These are phyloP conservation scores for Margarornis squamiger DNA, from an alignment of 2,797 vertebrate species.

Conservation along the genomic window DNA sequence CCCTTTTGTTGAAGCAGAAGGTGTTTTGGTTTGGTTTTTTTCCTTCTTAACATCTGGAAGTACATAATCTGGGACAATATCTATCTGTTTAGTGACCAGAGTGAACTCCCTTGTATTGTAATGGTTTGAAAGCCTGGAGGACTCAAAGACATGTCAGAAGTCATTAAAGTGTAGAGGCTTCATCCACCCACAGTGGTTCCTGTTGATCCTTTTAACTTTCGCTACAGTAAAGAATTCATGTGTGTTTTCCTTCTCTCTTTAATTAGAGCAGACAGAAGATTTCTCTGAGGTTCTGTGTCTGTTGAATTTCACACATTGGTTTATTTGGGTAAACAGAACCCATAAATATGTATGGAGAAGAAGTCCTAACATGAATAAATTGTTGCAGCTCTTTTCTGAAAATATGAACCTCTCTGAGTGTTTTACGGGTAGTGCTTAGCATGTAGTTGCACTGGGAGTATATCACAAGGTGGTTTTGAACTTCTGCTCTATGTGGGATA, in stretches of 20 bases:
- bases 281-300: slow-evolving; percentile 41
- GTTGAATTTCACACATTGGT: slow-evolving; percentile 60
- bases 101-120: background rate
- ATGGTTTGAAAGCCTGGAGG: background rate
- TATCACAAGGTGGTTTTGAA: background rate
- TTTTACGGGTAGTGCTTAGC: background rate
- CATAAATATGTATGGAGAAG: slow-evolving; percentile 5
- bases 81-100: background rate
- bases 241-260: slow-evolving; percentile 11
- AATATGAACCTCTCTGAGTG: background rate
- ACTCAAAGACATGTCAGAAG: background rate
- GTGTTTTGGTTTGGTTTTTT: background rate
- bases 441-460: background rate
- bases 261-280: slow-evolving; percentile 28
- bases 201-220: slow-evolving; percentile 20
- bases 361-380: background rate
- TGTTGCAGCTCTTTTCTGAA: slow-evolving; percentile 23
- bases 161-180: slow-evolving; percentile 1
- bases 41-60: background rate
- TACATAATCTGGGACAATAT: background rate
- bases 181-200: background rate
- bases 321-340: slow-evolving; percentile 41
- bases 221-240: background rate
- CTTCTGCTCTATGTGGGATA: background rate
- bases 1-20: background rate